Evolutionary conservation across 2,797 vertebrate genomes (phyloP).

Genomic region (Threskiornis aethiopicus): DNA sequence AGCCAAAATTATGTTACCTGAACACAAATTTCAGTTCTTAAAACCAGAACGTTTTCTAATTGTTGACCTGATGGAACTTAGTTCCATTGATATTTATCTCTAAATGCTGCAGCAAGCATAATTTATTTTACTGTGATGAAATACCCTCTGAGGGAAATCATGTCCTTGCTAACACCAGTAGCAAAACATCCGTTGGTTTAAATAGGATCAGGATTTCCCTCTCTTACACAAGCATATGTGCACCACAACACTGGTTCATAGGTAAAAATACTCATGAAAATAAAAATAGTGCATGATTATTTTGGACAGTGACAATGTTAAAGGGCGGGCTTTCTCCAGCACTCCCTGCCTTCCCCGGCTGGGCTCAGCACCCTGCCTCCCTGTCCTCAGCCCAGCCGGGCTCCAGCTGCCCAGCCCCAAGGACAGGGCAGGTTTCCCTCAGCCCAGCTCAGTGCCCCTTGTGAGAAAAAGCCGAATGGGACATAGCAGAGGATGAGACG

Average conservation of each 20-base stretch:
- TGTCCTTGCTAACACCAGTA: not conserved
- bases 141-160: not conserved
- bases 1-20: not conserved
- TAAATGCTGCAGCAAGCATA: not conserved
- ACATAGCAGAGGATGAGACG: not conserved
- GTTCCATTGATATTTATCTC: not conserved
- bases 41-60: not conserved
- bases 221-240: not conserved
- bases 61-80: not conserved
- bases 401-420: not conserved
- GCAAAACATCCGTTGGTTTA: not conserved
- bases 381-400: accelerated
- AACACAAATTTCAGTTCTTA: not conserved
- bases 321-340: not conserved
- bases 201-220: not conserved
- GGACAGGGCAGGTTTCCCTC: accelerated
- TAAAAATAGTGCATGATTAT: not conserved
- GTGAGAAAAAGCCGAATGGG: not conserved
- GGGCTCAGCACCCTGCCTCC: not conserved
- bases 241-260: not conserved
- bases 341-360: not conserved
- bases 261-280: not conserved
- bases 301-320: not conserved
- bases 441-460: not conserved
- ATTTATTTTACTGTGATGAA: not conserved